A percentile compares a stretch with the other conserved stretches of the same genome.
These are phyloP conservation scores for Thoracochromis brauschi DNA, from an alignment of 2,113 vertebrate species.

Conservation along the genomic window DNA sequence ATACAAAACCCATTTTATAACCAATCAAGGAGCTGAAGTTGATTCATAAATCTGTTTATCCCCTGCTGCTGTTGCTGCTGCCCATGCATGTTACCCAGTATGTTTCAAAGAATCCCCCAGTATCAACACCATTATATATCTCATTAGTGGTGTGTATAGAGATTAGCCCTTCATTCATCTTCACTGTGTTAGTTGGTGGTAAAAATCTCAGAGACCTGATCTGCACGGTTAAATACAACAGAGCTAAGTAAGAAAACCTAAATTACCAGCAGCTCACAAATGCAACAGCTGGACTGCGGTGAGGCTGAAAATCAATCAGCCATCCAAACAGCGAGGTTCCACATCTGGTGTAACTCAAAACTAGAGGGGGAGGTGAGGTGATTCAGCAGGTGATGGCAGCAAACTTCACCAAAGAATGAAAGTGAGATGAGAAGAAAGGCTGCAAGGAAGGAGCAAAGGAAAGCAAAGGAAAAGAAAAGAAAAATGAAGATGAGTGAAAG, in stretches of 20 bases:
- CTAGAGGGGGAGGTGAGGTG: constrained; percentile 12
- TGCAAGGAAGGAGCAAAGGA: neutral
- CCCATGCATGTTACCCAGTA: no score
- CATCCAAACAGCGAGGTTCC: constrained; percentile 72
- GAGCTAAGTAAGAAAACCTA: neutral
- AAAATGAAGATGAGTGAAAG: neutral
- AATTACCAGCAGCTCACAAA: constrained; percentile 37
- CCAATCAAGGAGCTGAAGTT: neutral
- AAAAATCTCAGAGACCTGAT: neutral
- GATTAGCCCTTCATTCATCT: neutral
- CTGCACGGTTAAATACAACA: neutral
- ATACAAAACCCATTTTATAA: neutral
- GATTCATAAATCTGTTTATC: constrained; percentile 26
- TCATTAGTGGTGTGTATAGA: neutral
- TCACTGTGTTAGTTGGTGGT: no score
- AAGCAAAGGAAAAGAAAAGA: neutral
- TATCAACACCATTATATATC: neutral
- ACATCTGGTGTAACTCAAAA: constrained; percentile 90
- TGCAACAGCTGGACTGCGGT: constrained; percentile 80
- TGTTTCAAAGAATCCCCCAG: neutral
- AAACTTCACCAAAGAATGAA: constrained; percentile 26
- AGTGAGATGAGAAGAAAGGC: neutral
- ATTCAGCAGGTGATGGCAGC: constrained; percentile 86
- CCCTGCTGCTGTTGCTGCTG: neutral
- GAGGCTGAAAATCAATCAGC: constrained; percentile 85